Conservation (phyloP, 2,797 vertebrate genomes). For the Anas bernieri region DNA sequence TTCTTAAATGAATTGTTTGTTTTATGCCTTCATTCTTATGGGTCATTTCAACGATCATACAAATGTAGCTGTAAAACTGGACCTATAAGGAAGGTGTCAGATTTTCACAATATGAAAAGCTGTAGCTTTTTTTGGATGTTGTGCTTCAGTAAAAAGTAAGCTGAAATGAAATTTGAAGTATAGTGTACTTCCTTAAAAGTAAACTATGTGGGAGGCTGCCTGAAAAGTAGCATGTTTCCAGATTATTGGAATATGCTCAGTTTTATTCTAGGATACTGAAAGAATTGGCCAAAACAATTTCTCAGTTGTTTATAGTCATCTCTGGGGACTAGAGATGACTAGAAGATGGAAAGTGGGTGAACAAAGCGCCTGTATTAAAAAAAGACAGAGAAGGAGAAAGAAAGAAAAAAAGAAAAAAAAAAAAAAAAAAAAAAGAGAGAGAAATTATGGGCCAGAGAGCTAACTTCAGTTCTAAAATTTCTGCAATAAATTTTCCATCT, state of each 20-base stretch:
- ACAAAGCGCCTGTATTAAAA: background rate
- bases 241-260: background rate
- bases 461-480: background rate
- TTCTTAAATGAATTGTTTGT: background rate
- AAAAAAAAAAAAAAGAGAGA: background rate
- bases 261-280: background rate
- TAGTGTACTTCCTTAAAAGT: background rate
- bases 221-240: background rate
- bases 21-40: background rate
- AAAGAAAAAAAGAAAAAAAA: too few species aligned
- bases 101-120: background rate
- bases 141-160: background rate
- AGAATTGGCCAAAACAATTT: background rate
- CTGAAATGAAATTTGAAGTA: background rate
- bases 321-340: background rate
- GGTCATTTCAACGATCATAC: background rate
- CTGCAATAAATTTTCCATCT: background rate
- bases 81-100: background rate
- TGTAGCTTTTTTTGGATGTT: background rate
- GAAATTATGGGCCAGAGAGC: background rate
- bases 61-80: background rate
- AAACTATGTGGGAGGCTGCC: background rate
- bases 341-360: background rate
- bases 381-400: fast-evolving
- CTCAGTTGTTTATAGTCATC: background rate